Conservation (phyloP, 2,113 vertebrate genomes). For the Vireo altiloquus region DNA sequence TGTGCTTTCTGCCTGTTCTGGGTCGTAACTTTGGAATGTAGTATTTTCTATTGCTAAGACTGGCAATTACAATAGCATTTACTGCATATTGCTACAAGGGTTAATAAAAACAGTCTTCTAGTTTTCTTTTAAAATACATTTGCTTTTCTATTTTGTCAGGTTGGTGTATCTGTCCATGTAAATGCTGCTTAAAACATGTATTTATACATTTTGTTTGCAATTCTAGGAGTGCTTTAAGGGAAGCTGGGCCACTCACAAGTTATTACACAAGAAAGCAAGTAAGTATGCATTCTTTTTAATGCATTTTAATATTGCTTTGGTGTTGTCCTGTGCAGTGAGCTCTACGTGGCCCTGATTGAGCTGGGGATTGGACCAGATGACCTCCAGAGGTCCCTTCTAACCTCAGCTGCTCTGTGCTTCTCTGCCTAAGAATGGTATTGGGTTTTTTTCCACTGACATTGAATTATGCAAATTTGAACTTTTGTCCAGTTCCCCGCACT, state of each 20-base stretch:
- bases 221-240: conserved; percentile 98
- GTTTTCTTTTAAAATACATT: background rate
- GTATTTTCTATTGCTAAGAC: background rate
- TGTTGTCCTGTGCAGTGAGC: background rate
- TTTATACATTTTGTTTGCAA: conserved; percentile 19
- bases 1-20: background rate
- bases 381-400: background rate
- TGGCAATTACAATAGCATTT: background rate
- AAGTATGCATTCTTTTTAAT: conserved; percentile 54
- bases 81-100: background rate
- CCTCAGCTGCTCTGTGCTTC: background rate
- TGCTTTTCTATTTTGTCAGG: background rate
- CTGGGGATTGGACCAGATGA: background rate
- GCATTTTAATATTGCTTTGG: background rate
- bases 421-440: background rate
- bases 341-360: background rate
- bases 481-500: background rate
- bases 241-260: conserved; percentile 95
- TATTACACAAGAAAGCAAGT: conserved; percentile 99
- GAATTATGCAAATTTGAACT: background rate
- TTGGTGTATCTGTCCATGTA: background rate
- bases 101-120: background rate
- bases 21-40: background rate
- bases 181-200: background rate
- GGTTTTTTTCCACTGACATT: background rate